phyloP scores from a whole-genome alignment of 2,888 invertebrate species.

The Isotomurus palustris region DNA sequence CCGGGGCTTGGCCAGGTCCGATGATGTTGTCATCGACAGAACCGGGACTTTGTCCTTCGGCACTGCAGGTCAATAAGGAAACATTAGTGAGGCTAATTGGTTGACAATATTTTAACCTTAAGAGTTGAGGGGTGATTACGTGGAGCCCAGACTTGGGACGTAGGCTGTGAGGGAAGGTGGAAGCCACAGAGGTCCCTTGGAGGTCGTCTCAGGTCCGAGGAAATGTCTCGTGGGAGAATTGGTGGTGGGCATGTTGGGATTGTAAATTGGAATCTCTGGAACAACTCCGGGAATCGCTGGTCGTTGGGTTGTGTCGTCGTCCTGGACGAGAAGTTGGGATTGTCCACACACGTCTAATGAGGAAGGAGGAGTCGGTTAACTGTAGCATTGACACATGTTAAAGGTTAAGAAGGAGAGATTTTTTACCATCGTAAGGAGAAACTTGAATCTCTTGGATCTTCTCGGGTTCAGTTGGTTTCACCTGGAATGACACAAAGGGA shows the following conservation, averaged over 20 bases:
- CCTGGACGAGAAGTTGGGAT: conserved; percentile 25
- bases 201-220: conserved; percentile 12
- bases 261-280: conserved; percentile 31
- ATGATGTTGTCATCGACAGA: conserved; percentile 32
- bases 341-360: conserved; percentile 27
- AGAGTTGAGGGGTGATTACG: not conserved
- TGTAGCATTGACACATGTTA: not conserved
- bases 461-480: conserved; percentile 28
- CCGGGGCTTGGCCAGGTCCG: conserved; percentile 42
- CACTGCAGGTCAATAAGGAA: conserved; percentile 6
- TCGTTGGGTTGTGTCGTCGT: conserved; percentile 32
- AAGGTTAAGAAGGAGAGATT: not conserved
- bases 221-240: conserved; percentile 1
- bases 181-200: conserved; percentile 22
- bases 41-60: conserved; percentile 22
- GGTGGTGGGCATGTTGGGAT: conserved; percentile 3
- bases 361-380: not conserved
- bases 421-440: conserved; percentile 25
- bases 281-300: conserved; percentile 31
- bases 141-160: not conserved
- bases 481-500: conserved; percentile 11
- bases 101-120: not conserved
- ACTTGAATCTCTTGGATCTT: conserved; percentile 19
- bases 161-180: not conserved
- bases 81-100: no score